Evolutionary conservation across 1,140 invertebrate species (phyloP).

Genomic region (Leucophenga varia): DNA sequence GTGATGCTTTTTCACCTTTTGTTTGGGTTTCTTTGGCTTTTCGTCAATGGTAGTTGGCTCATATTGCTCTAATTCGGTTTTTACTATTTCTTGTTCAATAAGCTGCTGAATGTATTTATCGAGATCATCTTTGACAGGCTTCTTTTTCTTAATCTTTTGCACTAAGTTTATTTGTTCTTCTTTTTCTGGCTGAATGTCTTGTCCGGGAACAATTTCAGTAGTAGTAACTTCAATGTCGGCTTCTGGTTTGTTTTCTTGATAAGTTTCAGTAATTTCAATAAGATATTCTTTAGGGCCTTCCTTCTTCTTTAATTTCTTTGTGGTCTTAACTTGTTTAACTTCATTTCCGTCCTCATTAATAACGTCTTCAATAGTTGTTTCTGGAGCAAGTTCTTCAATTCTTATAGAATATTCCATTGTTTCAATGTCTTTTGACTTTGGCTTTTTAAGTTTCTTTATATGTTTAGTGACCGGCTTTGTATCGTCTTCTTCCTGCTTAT

Average conservation of each 20-base stretch:
- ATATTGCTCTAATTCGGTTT: slow-evolving; percentile 53
- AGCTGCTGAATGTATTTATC: slow-evolving; percentile 50
- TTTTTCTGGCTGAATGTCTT: slow-evolving; percentile 16
- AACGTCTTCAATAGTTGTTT: slow-evolving; percentile 42
- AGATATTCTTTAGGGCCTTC: slow-evolving; percentile 42
- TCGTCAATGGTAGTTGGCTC: slow-evolving; percentile 48
- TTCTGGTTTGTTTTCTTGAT: slow-evolving; percentile 50
- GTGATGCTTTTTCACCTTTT: slow-evolving; percentile 44
- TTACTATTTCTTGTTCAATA: slow-evolving; percentile 51
- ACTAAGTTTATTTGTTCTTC: slow-evolving; percentile 22
- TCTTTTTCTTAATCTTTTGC: slow-evolving; percentile 44
- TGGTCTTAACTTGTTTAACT: slow-evolving; percentile 48
- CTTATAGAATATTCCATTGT: slow-evolving; percentile 34
- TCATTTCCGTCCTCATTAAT: slow-evolving; percentile 53
- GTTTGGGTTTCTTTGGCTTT: slow-evolving; percentile 43
- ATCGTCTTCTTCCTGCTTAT: too few relatives aligned
- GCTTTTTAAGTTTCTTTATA: slow-evolving; percentile 35
- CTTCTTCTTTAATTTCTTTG: slow-evolving; percentile 44
- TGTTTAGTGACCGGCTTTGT: slow-evolving; percentile 23
- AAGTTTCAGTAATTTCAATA: slow-evolving; percentile 46
- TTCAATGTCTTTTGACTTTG: slow-evolving; percentile 45
- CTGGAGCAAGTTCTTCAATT: slow-evolving; percentile 52
- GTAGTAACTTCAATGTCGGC: slow-evolving; percentile 39
- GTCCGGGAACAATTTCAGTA: slow-evolving; percentile 37
- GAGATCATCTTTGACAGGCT: slow-evolving; percentile 40